These are phyloP conservation scores for Smittia aterrima DNA, from an alignment of 2,888 invertebrate species.

Conservation along the genomic window DNA sequence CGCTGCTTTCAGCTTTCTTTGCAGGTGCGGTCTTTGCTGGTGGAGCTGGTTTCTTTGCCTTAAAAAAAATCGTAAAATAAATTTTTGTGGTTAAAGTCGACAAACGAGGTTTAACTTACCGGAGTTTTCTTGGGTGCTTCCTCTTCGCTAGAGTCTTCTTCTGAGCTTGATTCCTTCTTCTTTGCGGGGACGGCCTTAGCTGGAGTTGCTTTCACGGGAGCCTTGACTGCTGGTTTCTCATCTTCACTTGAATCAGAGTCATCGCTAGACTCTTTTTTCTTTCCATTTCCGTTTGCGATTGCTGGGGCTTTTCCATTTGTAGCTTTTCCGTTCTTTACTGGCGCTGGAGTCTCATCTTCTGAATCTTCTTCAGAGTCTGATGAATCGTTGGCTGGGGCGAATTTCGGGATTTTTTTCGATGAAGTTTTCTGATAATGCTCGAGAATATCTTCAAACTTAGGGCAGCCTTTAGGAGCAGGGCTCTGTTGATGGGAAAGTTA, in stretches of 20 bases:
- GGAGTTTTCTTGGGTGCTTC: conserved; percentile 41
- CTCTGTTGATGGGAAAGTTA: conserved; percentile 54
- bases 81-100: conserved; percentile 41
- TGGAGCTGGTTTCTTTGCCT: conserved; percentile 44
- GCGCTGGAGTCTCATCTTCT: conserved; percentile 49
- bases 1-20: conserved; percentile 52
- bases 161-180: conserved; percentile 48
- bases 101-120: neutral
- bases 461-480: conserved; percentile 62
- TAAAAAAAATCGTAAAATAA: conserved; percentile 21
- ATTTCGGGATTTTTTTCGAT: conserved; percentile 49
- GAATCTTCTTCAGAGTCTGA: conserved; percentile 34
- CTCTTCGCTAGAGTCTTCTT: conserved; percentile 45
- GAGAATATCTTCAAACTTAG: conserved; percentile 63
- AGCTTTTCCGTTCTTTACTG: conserved; percentile 44
- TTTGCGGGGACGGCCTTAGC: conserved; percentile 47
- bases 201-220: conserved; percentile 41
- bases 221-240: conserved; percentile 12
- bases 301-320: conserved; percentile 42
- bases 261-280: conserved; percentile 53
- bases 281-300: conserved; percentile 44
- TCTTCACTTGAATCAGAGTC: conserved; percentile 54
- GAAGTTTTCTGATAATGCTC: conserved; percentile 58
- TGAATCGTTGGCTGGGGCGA: conserved; percentile 46
- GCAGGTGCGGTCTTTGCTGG: conserved; percentile 45